These are phyloP conservation scores for Eubucco bourcierii DNA, from an alignment of 2,113 vertebrate genomes.

Conservation along the genomic window DNA sequence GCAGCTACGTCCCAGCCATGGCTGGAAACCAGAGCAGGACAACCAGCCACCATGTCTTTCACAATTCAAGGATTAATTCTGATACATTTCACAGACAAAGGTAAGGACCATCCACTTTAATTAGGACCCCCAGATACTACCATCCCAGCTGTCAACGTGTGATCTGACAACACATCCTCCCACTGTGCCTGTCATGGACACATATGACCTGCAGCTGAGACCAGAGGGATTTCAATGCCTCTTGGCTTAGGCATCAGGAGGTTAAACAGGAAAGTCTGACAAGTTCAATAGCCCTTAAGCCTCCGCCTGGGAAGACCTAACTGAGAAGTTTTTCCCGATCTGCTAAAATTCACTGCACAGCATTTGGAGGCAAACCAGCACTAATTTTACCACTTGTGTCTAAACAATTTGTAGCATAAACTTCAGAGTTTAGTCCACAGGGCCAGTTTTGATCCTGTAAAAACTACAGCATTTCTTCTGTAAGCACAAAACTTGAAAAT, in stretches of 20 bases:
- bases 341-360: neutral
- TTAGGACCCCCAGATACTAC: rapidly evolving
- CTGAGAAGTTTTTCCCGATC: neutral
- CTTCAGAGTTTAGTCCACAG: neutral
- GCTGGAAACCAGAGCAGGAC: neutral
- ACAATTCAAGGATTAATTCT: neutral
- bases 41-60: neutral
- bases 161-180: rapidly evolving
- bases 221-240: neutral
- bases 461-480: neutral
- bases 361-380: neutral
- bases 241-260: neutral
- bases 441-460: neutral
- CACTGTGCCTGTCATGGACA: too few relatives aligned
- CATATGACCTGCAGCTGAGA: rapidly evolving
- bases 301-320: neutral
- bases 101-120: neutral
- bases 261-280: neutral
- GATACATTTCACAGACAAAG: neutral
- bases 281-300: neutral
- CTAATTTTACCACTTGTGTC: neutral
- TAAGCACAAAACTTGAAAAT: neutral
- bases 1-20: rapidly evolving
- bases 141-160: neutral
- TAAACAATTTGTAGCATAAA: neutral